A percentile compares a stretch with the other conserved stretches of the same genome.
These are phyloP conservation scores for Drosophila orena DNA, from an alignment of 1,140 invertebrate genomes.

Conservation along the genomic window DNA sequence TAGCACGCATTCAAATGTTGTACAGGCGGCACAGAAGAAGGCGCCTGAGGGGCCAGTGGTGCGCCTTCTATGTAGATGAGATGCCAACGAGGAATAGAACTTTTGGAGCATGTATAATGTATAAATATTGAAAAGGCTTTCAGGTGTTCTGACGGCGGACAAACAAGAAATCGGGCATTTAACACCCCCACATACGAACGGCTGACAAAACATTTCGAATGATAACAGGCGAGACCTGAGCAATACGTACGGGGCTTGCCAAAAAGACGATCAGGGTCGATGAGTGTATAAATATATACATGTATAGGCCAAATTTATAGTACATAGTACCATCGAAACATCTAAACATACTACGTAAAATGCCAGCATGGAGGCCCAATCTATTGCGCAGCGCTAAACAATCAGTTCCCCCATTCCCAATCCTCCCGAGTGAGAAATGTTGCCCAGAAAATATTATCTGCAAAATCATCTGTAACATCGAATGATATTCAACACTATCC, in stretches of 20 bases:
- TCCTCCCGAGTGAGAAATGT: background rate
- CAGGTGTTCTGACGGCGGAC: conserved; percentile 54
- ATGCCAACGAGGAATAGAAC: conserved; percentile 10
- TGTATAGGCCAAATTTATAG: conserved; percentile 21
- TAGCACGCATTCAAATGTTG: conserved; percentile 74
- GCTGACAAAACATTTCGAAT: conserved; percentile 69
- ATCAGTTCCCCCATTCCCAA: conserved; percentile 11
- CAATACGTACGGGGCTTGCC: conserved; percentile 52
- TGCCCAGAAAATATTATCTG: conserved; percentile 66
- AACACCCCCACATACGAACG: conserved; percentile 37
- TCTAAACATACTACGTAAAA: background rate
- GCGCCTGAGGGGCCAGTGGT: conserved; percentile 54
- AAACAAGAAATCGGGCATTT: conserved; percentile 42
- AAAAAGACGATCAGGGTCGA: conserved; percentile 75
- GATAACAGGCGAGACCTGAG: conserved; percentile 55
- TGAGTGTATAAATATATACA: conserved; percentile 55
- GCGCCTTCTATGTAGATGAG: conserved; percentile 73
- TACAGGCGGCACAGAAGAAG: conserved; percentile 52
- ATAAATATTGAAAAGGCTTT: conserved; percentile 58
- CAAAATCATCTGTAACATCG: conserved; percentile 76
- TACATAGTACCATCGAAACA: conserved; percentile 2
- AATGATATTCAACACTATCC: conserved; percentile 83
- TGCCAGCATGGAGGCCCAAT: conserved; percentile 17
- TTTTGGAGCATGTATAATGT: conserved; percentile 32
- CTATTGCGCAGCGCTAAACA: conserved; percentile 44